Base-by-base conservation (phyloP, 2,888 invertebrate genomes). In the Eugnorisma glareosa region DNA sequence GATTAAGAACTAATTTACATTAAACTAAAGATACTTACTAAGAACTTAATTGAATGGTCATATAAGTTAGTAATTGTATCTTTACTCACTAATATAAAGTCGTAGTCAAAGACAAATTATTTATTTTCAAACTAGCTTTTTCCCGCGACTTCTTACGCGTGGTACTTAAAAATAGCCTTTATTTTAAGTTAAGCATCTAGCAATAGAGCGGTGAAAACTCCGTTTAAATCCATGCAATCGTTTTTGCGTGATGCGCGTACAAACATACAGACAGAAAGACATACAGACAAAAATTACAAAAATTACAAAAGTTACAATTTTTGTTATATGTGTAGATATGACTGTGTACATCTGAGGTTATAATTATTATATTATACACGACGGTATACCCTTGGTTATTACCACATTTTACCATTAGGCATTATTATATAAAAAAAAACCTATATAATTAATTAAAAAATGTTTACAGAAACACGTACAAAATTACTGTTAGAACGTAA, bases 401-500 rank as follows among this genome's bases (percentile, higher is more conserved):
- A 59, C 31, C 21, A 21, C 21, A 59, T 59, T 31, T 21, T 21
- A 31, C 31, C 4, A 10, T 21, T 61, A 31, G 1, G 8, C 31
- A 8, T 8, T 10, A 59, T 28, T 28, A 59, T n/a, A n/a, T n/a
- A 28, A 31, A 31, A 21, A 59, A 10, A 21, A 31, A 31, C 31
- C 59, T 21, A n/a, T n/a, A 63, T 7, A 8, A n/a, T n/a, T 8
- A 10, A n/a, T 24, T 18, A 5, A 11, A 3, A 15, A 80, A 24
- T 48, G 1, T 13, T 40, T 59, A 75, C 31, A 82, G 21, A 69
- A 75, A 80, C 28, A 75, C 72, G 57, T 37, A 82, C 75, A 69
- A 67, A 61, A 72, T 35, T 51, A 68, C 43, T 0, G n/a, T 31
- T n/a, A 69, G 31, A n/a, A 43, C 21, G 1, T 57, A n/a, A 73